These are phyloP conservation scores for Python bivittatus DNA, from an alignment of 2,113 vertebrate genomes.

Conservation along the genomic window DNA sequence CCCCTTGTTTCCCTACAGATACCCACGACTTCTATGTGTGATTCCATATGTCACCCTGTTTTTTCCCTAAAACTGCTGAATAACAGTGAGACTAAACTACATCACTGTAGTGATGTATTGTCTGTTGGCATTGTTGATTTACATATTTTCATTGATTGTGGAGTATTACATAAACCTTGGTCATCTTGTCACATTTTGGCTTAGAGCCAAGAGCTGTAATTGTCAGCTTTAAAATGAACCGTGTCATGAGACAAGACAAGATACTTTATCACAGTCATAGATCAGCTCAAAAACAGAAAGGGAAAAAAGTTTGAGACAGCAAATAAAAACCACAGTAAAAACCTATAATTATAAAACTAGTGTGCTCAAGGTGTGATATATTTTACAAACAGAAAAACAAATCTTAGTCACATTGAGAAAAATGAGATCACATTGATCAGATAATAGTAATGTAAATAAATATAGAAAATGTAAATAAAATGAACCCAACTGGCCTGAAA, in stretches of 20 bases:
- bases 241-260: neutral
- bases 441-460: neutral
- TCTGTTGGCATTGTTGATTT: constrained; percentile 43
- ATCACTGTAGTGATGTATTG: neutral
- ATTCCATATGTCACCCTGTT: neutral
- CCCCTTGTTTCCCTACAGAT: neutral
- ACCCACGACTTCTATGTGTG: no score
- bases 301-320: neutral
- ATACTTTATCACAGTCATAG: neutral
- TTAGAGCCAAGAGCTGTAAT: constrained; percentile 39
- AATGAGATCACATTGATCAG: neutral
- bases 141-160: constrained; percentile 48
- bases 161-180: constrained; percentile 41
- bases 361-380: neutral
- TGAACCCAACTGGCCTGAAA: neutral
- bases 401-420: neutral
- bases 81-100: neutral
- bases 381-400: neutral
- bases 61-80: neutral
- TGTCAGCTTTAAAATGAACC: constrained; percentile 51
- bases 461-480: neutral
- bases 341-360: neutral
- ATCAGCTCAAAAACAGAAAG: neutral
- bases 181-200: constrained; percentile 42
- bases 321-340: neutral